Evolutionary conservation across 2,113 vertebrate genomes (phyloP).

Genomic region (Mormyrus lacerda): DNA sequence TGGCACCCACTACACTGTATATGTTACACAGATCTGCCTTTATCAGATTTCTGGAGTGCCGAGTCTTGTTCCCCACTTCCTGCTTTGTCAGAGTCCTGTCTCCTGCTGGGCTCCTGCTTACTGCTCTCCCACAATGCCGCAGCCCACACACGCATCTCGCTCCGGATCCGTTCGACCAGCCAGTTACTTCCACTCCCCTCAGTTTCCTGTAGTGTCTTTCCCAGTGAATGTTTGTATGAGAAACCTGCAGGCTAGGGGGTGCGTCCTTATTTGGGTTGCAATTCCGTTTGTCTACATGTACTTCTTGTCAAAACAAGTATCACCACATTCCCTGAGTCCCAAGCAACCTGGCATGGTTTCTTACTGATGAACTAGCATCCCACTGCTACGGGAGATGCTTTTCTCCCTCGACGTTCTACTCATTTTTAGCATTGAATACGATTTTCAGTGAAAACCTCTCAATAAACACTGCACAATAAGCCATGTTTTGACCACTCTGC

Average conservation of each 20-base stretch:
- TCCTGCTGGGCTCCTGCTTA: neutral
- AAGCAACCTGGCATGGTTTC: neutral
- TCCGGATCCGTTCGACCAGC: neutral
- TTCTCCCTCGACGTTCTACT: neutral
- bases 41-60: neutral
- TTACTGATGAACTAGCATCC: neutral
- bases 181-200: neutral
- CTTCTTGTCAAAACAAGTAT: neutral
- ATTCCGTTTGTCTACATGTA: neutral
- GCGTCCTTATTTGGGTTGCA: neutral
- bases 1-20: neutral
- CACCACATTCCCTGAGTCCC: neutral
- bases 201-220: neutral
- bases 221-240: neutral
- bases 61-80: neutral
- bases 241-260: neutral
- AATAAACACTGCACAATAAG: neutral
- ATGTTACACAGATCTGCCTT: neutral
- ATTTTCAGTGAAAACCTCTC: neutral
- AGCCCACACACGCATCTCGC: neutral
- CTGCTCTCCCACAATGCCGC: neutral
- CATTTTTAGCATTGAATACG: neutral
- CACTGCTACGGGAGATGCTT: neutral
- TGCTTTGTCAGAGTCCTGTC: neutral
- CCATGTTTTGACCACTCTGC: neutral